Evolutionary conservation across 2,797 vertebrate genomes (phyloP), one percentile per base, ranked within the genome.

Genomic region (Notolabrus celidotus): DNA sequence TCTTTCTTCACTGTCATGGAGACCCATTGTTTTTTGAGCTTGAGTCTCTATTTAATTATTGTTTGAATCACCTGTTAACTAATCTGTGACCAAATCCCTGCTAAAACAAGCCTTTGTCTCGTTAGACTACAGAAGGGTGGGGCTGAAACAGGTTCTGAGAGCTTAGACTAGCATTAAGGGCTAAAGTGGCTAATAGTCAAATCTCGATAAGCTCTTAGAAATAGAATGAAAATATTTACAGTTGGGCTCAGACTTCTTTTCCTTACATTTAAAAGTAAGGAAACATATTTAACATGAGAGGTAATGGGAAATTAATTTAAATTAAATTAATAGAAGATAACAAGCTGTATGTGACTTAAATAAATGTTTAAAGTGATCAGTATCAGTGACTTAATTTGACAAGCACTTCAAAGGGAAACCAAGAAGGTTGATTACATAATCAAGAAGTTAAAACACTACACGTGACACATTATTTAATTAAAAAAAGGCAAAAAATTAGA

Each of bases 41-140:
- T 3, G 50, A 22, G 29, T 38, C 31, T 45, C 10, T 55, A 23
- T 47, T 16, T 47, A 47, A 47, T 68, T 10, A 29, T 50, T 42
- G 3, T 22, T 58, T 33, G 31, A 67, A 42, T 58, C 51, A 53
- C 39, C 53, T 67, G 63, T 64, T 27, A 20, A 22, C 27, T 84
- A 74, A 83, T 75, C 60, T 49, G 4, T 17, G 9, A 54, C 5
- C 20, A 46, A 73, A 77, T 75, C 75, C 57, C 22, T 47, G 57
- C 7, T 7, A 55, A 52, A 47, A 56, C 58, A 70, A 34, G 38
- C 14, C 57, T 67, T 23, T 51, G 64, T 77, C 34, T 45, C 5
- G 34, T 64, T 42, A 69, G 33, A 63, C 25, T 19, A 36, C 10
- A 41, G 20, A 0, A 39, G 57, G 82, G 70, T 74, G 67, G 8